These are phyloP conservation scores for Anticlea derivata DNA, from an alignment of 2,888 invertebrate genomes.

Conservation along the genomic window DNA sequence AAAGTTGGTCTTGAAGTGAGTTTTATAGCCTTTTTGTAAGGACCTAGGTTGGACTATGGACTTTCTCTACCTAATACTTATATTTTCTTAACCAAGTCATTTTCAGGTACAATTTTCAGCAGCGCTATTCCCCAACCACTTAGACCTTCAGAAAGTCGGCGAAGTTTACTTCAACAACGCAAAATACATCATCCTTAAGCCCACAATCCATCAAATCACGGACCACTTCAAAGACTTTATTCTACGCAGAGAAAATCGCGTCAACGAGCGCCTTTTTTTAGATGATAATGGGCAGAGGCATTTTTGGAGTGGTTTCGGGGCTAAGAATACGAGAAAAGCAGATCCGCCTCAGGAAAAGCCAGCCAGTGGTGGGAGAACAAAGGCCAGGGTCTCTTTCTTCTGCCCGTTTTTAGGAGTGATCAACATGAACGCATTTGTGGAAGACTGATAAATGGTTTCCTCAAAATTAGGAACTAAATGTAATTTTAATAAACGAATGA, in stretches of 20 bases:
- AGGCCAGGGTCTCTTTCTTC: conserved; percentile 55
- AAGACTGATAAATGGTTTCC: conserved; percentile 24
- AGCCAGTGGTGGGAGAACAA: background rate
- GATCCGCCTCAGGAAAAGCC: background rate
- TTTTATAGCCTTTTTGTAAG: no score
- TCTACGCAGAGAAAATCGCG: conserved; percentile 38
- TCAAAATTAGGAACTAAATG: no score
- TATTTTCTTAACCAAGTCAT: no score
- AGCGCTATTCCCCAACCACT: conserved; percentile 43
- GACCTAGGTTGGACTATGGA: no score
- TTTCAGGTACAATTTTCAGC: conserved; percentile 32
- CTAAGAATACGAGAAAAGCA: conserved; percentile 28
- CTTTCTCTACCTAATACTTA: no score
- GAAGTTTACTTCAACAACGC: conserved; percentile 52
- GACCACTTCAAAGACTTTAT: conserved; percentile 61
- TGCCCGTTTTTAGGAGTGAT: conserved; percentile 69
- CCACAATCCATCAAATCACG: conserved; percentile 50
- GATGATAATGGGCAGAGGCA: conserved; percentile 66
- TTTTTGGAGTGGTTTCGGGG: conserved; percentile 53
- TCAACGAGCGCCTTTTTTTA: conserved; percentile 49
- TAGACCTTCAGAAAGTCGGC: conserved; percentile 61
- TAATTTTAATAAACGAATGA: no score
- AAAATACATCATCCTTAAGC: conserved; percentile 59
- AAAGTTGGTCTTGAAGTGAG: no score
- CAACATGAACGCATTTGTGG: conserved; percentile 51